These are phyloP conservation scores for Melanogrammus aeglefinus DNA, from an alignment of 2,797 vertebrate genomes.

Conservation along the genomic window DNA sequence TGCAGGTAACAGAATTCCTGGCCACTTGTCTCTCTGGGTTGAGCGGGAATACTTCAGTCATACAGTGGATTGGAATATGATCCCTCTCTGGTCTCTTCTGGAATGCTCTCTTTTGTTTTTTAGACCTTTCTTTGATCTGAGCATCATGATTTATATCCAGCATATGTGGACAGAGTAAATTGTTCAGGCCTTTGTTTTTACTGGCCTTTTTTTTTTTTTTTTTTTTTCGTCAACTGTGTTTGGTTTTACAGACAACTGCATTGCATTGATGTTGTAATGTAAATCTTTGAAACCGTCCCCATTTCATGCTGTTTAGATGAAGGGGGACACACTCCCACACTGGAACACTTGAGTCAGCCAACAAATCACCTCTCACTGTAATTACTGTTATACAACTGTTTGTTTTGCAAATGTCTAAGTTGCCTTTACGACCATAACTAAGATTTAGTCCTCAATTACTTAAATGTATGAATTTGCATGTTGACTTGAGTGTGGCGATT, in stretches of 20 bases:
- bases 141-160: neutral
- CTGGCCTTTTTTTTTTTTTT: neutral
- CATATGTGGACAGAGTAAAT: neutral
- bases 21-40: neutral
- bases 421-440: neutral
- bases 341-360: neutral
- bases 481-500: neutral
- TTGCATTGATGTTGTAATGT: neutral
- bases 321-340: neutral
- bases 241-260: neutral
- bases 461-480: neutral
- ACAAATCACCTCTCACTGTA: neutral
- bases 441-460: neutral
- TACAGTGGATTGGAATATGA: neutral
- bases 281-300: neutral
- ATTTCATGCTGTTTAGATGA: neutral
- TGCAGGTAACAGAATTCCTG: conserved; percentile 6
- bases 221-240: neutral
- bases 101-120: neutral
- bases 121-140: neutral
- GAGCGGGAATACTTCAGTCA: neutral
- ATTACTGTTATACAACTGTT: neutral
- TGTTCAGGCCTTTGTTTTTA: neutral
- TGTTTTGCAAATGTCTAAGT: neutral
- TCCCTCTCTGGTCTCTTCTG: neutral